Percentiles rank a stretch among this genome's conserved stretches.
Conservation (phyloP, 53 echinoderm and acorn worm species). For the Arbacia lixula region DNA sequence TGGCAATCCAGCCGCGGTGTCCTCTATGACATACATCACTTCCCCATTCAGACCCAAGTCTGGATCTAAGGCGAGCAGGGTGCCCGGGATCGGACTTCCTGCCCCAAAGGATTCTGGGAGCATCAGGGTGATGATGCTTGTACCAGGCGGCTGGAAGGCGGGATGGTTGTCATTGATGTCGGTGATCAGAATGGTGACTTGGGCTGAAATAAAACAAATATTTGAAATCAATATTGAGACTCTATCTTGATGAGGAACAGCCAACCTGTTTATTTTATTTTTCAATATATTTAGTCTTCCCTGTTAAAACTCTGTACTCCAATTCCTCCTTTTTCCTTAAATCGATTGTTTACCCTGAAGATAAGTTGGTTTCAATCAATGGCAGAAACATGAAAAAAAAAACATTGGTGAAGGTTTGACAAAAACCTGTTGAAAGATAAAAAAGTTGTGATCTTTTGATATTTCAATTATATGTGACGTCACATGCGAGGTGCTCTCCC, state of each 20-base stretch:
- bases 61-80: constrained; percentile 73
- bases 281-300: no score
- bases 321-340: no score
- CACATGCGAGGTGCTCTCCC: no score
- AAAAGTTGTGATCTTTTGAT: no score
- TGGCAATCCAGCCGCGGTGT: constrained; percentile 24
- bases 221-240: neutral
- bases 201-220: constrained; percentile 35
- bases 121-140: constrained; percentile 47
- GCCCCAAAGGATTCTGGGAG: constrained; percentile 80
- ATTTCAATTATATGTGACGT: no score
- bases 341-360: no score
- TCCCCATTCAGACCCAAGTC: constrained; percentile 71
- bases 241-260: no score
- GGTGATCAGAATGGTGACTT: constrained; percentile 78
- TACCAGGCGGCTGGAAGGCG: constrained; percentile 64
- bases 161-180: constrained; percentile 95
- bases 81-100: constrained; percentile 77
- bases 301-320: neutral
- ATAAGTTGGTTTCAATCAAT: no score
- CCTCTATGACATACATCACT: constrained; percentile 66
- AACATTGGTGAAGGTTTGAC: no score
- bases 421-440: no score
- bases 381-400: no score
- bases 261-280: no score